Evolutionary conservation across 2,888 invertebrate genomes (phyloP), one percentile per base, ranked within the genome.

Genomic region (Diplolepis rosae): DNA sequence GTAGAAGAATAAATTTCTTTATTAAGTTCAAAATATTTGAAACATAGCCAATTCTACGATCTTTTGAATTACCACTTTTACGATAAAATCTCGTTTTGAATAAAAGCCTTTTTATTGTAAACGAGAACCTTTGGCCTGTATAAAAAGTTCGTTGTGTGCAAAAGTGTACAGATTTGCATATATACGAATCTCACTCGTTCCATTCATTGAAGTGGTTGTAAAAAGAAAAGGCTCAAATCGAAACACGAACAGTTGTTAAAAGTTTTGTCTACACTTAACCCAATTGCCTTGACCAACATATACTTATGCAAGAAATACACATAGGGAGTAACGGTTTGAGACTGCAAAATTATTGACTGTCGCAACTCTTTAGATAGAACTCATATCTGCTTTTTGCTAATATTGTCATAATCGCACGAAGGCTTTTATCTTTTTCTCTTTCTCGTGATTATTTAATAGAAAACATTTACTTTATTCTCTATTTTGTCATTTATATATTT

Each of bases 201-300:
- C 28, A 30, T n/a, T 30, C 15, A 15, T 30, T 28, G 15, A 30
- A 28, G 28, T 15, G 13, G 27, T 7, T n/a, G 13, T 30, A n/a
- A 52, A 52, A 51, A 51, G n/a, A 52, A 28, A 52, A 30, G 42
- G 15, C 0, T 52, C 30, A 28, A 52, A 15, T 52, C 7, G 15
- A 15, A 28, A 52, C 39, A 11, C 45, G 11, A 42, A 13, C 32
- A 27, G 28, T 11, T 48, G 52, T 22, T 50, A 65, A 67, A 68
- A 51, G 52, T 32, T 66, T 51, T 42, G 45, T 18, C 39, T 18
- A 69, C 66, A 74, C 65, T 78, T 83, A 82, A 84, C 85, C 84
- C 85, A 84, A 82, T 84, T 85, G 85, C 86, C 86, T 86, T 85
- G 86, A 85, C 86, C 86, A 83, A 85, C 79, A 85, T 86, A 79